phyloP scores from a whole-genome alignment of 2,113 vertebrate genomes.

The Protomyctophum bolini region DNA sequence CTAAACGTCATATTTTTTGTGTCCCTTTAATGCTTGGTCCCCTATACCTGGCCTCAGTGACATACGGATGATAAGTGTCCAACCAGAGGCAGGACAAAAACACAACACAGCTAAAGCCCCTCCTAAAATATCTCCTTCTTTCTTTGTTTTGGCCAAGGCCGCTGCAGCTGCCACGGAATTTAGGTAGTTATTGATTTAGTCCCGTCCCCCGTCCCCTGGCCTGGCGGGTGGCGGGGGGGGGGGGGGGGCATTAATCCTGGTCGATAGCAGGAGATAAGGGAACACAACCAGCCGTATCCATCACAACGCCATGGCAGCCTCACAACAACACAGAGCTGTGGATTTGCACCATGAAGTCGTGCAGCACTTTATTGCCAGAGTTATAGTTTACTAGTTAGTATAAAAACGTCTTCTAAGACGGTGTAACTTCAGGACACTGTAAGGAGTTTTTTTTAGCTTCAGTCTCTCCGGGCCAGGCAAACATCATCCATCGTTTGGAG shows the following conservation, averaged over 20 bases:
- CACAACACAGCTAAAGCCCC: slow-evolving; percentile 10
- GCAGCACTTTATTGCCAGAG: too few relatives aligned
- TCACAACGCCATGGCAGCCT: too few relatives aligned
- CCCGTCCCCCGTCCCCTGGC: slow-evolving; percentile 2
- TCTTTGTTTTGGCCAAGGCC: slow-evolving; percentile 19
- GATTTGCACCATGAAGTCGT: too few relatives aligned
- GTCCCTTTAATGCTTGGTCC: slow-evolving; percentile 26
- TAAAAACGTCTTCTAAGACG: too few relatives aligned
- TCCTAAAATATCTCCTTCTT: background rate
- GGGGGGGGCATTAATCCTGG: slow-evolving; percentile 9
- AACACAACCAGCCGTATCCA: slow-evolving; percentile 14
- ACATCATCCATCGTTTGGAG: too few relatives aligned
- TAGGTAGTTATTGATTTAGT: slow-evolving; percentile 35
- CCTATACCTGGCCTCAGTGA: slow-evolving; percentile 34
- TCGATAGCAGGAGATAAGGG: slow-evolving; percentile 42
- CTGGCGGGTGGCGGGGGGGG: too few relatives aligned
- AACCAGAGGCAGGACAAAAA: slow-evolving; percentile 26
- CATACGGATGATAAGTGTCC: slow-evolving; percentile 41
- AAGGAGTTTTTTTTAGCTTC: too few relatives aligned
- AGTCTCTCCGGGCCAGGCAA: too few relatives aligned
- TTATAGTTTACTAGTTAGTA: too few relatives aligned
- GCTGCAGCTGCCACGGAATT: slow-evolving; percentile 31
- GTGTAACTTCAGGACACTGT: too few relatives aligned
- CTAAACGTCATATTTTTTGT: too few relatives aligned
- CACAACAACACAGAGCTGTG: too few relatives aligned